Percentiles rank a stretch among this genome's conserved stretches.
These are phyloP conservation scores for Aphelinus atriplicis DNA, from an alignment of 1,140 invertebrate species.

Conservation along the genomic window DNA sequence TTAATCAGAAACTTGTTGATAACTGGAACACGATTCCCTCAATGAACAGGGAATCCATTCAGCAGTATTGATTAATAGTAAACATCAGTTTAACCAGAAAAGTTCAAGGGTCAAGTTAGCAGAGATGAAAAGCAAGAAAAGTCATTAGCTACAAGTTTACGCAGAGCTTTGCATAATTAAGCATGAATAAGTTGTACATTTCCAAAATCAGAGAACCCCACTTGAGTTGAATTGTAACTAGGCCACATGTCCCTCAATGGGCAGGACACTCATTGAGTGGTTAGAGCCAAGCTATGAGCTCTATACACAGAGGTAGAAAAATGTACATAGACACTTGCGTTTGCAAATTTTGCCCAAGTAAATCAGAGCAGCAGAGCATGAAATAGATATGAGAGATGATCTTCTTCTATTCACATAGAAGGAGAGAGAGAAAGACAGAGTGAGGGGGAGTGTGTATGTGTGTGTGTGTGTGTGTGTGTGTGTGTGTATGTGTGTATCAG, in stretches of 20 bases:
- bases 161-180: background rate
- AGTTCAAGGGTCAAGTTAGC: constrained; percentile 38
- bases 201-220: background rate
- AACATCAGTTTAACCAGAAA: constrained; percentile 32
- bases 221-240: background rate
- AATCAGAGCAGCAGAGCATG: too few species aligned
- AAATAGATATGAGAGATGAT: background rate
- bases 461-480: too few species aligned
- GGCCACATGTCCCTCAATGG: constrained; percentile 15
- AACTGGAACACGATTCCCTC: constrained; percentile 29
- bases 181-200: background rate
- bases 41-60: constrained; percentile 39
- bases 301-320: background rate
- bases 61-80: constrained; percentile 42
- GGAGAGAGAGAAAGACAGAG: too few species aligned
- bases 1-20: constrained; percentile 28
- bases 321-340: background rate
- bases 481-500: too few species aligned
- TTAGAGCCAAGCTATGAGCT: background rate
- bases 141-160: background rate
- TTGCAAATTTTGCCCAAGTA: background rate
- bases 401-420: background rate
- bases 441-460: too few species aligned
- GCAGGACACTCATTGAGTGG: constrained; percentile 9
- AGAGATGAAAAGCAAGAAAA: constrained; percentile 1